A percentile compares a stretch with the other conserved stretches of the same genome.
These are phyloP conservation scores for Chlorops oryzae DNA, from an alignment of 1,140 invertebrate species.

Conservation along the genomic window DNA sequence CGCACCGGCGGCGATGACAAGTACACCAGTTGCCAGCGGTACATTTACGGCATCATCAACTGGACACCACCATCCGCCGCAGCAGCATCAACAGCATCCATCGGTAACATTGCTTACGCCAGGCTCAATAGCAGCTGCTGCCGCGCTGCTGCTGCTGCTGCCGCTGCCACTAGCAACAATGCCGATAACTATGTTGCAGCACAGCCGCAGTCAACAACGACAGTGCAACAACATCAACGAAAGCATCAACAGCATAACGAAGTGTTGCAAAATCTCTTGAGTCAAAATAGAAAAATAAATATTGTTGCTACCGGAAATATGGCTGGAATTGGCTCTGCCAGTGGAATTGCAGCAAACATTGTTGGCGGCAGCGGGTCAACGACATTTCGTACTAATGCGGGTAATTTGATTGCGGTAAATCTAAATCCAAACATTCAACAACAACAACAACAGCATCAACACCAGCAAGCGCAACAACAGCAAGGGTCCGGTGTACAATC, in stretches of 20 bases:
- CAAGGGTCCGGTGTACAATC: slow-evolving; percentile 22
- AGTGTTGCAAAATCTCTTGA: slow-evolving; percentile 40
- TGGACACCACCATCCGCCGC: slow-evolving; percentile 36
- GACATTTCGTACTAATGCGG: slow-evolving; percentile 43
- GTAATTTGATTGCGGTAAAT: slow-evolving; percentile 50
- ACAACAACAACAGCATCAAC: slow-evolving; percentile 18
- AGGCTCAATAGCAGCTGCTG: too few relatives aligned
- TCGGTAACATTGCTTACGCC: neutral
- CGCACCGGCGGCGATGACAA: slow-evolving; percentile 60
- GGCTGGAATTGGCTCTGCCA: slow-evolving; percentile 5
- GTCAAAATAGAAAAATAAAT: slow-evolving; percentile 39
- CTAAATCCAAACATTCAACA: slow-evolving; percentile 28
- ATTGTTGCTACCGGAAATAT: slow-evolving; percentile 19
- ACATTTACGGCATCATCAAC: slow-evolving; percentile 43
- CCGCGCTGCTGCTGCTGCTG: too few relatives aligned
- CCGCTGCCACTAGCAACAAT: too few relatives aligned
- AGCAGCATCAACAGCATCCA: slow-evolving; percentile 9
- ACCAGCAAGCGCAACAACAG: slow-evolving; percentile 21
- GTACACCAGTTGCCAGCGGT: slow-evolving; percentile 48
- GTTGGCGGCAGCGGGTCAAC: slow-evolving; percentile 23
- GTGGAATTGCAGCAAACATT: slow-evolving; percentile 6
- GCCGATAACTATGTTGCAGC: too few relatives aligned
- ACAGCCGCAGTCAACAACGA: slow-evolving; percentile 28
- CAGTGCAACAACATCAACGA: slow-evolving; percentile 21
- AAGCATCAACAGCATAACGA: slow-evolving; percentile 40